Evolutionary conservation across 2,113 vertebrate genomes (phyloP).

Genomic region (Gymnorhina tibicen): DNA sequence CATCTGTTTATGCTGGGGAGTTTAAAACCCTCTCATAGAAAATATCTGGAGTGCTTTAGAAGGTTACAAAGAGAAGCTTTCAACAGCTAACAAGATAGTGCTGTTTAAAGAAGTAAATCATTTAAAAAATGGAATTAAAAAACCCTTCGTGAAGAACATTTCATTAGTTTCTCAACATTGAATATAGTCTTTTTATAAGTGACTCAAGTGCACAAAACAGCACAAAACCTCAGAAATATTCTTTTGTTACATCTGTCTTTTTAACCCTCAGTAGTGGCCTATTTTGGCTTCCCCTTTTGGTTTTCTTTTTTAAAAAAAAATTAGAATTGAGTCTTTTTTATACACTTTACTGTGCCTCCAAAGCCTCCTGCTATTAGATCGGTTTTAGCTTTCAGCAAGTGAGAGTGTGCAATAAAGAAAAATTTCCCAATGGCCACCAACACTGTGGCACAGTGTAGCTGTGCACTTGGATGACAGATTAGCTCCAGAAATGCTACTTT

Average conservation of each 20-base stretch:
- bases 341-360: not conserved
- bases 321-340: not conserved
- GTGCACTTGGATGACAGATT: not conserved
- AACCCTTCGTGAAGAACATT: not conserved
- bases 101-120: not conserved
- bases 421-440: not conserved
- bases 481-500: constrained; percentile 3
- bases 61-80: not conserved
- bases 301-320: not conserved
- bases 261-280: not conserved
- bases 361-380: not conserved
- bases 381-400: not conserved
- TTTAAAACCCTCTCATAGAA: not conserved
- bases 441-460: fast-evolving
- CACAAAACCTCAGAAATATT: not conserved
- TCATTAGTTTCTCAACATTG: not conserved
- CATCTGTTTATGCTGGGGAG: not conserved
- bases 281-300: not conserved
- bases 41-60: not conserved
- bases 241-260: not conserved
- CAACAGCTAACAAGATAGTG: not conserved
- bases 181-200: not conserved
- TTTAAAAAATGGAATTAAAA: not conserved
- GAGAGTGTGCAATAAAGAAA: not conserved
- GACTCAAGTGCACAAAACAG: not conserved